Evolutionary conservation across 2,888 invertebrate genomes (phyloP).

Genomic region (Leptarthrus brevirostris): DNA sequence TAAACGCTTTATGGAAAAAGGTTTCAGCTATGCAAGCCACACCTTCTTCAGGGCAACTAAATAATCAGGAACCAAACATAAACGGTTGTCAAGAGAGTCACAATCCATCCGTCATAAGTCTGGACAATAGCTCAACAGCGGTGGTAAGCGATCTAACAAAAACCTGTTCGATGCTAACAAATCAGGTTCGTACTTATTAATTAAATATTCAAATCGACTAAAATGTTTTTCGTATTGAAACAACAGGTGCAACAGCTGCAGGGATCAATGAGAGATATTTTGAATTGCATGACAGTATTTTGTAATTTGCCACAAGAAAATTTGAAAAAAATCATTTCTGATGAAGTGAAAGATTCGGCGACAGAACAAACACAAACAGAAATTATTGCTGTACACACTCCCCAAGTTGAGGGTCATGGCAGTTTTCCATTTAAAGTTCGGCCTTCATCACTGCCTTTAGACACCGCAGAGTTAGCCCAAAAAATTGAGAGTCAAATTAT

Average conservation of each 20-base stretch:
- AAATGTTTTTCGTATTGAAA: too few species aligned
- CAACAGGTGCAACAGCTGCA: slow-evolving; percentile 84
- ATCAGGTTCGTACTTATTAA: slow-evolving; percentile 70
- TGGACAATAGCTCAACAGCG: slow-evolving; percentile 72
- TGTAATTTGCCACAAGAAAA: slow-evolving; percentile 65
- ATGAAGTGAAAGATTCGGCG: slow-evolving; percentile 64
- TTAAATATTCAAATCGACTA: too few species aligned
- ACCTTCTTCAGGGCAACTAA: neutral
- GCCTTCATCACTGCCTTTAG: slow-evolving; percentile 65
- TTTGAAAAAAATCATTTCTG: slow-evolving; percentile 60
- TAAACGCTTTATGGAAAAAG: slow-evolving; percentile 90
- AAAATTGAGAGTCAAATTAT: slow-evolving; percentile 31
- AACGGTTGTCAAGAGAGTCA: slow-evolving; percentile 51
- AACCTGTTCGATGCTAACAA: slow-evolving; percentile 79
- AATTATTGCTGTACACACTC: slow-evolving; percentile 81
- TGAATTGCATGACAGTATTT: slow-evolving; percentile 75
- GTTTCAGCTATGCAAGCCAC: slow-evolving; percentile 74
- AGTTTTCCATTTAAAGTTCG: slow-evolving; percentile 68
- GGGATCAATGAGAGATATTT: slow-evolving; percentile 81
- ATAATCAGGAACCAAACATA: slow-evolving; percentile 21
- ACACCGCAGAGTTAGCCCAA: slow-evolving; percentile 48
- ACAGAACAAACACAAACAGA: slow-evolving; percentile 85
- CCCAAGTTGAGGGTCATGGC: slow-evolving; percentile 71
- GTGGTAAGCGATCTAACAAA: slow-evolving; percentile 78
- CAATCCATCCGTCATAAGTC: slow-evolving; percentile 56